Evolutionary conservation across 2,113 vertebrate genomes (phyloP).

Genomic region (Terrapene triunguis): DNA sequence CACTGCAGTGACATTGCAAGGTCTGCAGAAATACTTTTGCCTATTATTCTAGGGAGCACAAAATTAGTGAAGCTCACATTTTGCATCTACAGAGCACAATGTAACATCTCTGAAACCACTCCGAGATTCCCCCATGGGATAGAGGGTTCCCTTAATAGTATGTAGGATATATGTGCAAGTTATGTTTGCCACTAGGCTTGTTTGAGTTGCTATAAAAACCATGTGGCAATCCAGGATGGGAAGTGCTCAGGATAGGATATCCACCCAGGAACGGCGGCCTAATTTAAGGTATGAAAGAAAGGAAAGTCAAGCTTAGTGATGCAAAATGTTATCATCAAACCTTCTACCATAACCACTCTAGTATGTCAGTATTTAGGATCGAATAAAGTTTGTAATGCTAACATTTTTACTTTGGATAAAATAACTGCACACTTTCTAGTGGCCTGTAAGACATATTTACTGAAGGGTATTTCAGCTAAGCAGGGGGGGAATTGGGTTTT

Average conservation of each 20-base stretch:
- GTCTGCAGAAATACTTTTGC: constrained; percentile 50
- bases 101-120: not conserved
- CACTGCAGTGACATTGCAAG: constrained; percentile 29
- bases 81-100: constrained; percentile 13
- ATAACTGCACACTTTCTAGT: not conserved
- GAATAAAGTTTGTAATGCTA: not conserved
- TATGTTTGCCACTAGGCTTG: constrained; percentile 44
- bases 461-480: not conserved
- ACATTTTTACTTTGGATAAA: not conserved
- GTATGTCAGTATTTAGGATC: not conserved
- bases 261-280: constrained; percentile 4
- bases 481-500: not conserved
- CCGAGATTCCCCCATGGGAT: not conserved
- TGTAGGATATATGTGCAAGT: constrained; percentile 41
- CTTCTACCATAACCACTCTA: not conserved
- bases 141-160: constrained; percentile 6
- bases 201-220: constrained; percentile 45
- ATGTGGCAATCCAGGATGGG: constrained; percentile 39
- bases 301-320: not conserved
- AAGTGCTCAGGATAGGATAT: constrained; percentile 48
- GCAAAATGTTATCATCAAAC: not conserved
- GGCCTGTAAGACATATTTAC: not conserved
- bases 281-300: constrained; percentile 10
- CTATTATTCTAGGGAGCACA: constrained; percentile 46
- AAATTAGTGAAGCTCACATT: constrained; percentile 20